These are phyloP conservation scores for Cyphomyrmex costatus DNA, from an alignment of 1,140 invertebrate genomes.

Conservation along the genomic window DNA sequence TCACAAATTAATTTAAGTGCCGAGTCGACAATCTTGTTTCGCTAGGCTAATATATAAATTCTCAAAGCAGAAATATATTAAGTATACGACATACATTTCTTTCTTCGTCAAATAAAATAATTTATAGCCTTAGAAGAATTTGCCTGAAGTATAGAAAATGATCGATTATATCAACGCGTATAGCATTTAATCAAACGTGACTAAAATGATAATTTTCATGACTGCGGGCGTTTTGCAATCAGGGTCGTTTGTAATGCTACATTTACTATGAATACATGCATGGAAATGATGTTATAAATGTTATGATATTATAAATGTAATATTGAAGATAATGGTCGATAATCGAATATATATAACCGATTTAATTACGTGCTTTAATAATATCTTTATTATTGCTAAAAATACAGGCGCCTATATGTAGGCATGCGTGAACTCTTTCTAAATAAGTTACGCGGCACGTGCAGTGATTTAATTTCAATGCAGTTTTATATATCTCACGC, in stretches of 20 bases:
- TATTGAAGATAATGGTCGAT: slow-evolving; percentile 7
- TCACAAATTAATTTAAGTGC: slow-evolving; percentile 29
- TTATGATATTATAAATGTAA: slow-evolving; percentile 5
- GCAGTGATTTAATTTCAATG: neutral
- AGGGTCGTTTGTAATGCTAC: slow-evolving; percentile 37
- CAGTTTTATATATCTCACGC: neutral
- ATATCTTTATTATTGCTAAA: neutral
- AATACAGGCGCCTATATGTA: neutral
- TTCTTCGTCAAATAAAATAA: slow-evolving; percentile 7
- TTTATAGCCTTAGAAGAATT: slow-evolving; percentile 22
- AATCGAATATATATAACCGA: neutral
- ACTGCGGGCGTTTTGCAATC: slow-evolving; percentile 15
- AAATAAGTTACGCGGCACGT: slow-evolving; percentile 13
- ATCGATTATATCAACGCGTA: slow-evolving; percentile 15
- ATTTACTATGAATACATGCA: slow-evolving; percentile 47
- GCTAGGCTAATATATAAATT: slow-evolving; percentile 1
- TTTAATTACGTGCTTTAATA: slow-evolving; percentile 23
- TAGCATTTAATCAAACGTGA: slow-evolving; percentile 40
- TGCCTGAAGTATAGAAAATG: neutral
- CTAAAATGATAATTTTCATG: slow-evolving; percentile 42
- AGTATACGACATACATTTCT: neutral
- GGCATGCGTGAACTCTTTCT: neutral
- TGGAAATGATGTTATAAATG: slow-evolving; percentile 25
- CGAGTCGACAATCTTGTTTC: slow-evolving; percentile 23
- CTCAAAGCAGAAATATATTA: neutral